phyloP scores from a whole-genome alignment of 2,888 invertebrate species.

The Pollenia amentaria region DNA sequence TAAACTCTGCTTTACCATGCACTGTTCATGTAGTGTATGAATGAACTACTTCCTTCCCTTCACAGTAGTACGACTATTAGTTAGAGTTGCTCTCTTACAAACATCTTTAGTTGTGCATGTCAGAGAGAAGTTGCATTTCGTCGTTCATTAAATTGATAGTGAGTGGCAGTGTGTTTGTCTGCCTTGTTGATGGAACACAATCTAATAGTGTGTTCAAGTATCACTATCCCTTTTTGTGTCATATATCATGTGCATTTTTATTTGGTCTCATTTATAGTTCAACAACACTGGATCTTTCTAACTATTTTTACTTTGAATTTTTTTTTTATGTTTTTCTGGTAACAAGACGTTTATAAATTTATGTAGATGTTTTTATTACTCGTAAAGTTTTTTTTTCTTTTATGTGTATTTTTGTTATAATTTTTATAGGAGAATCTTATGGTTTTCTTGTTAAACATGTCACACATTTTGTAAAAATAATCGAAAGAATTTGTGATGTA shows the following conservation, averaged over 20 bases:
- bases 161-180: not conserved
- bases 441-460: constrained; percentile 44
- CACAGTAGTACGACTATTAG: not conserved
- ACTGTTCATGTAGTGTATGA: not conserved
- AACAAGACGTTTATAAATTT: constrained; percentile 34
- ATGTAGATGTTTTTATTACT: constrained; percentile 14
- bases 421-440: constrained; percentile 17
- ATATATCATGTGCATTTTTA: constrained; percentile 14
- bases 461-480: constrained; percentile 42
- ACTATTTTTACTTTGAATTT: constrained; percentile 7
- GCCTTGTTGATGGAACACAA: not conserved
- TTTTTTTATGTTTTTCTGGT: not conserved
- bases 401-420: constrained; percentile 1
- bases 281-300: constrained; percentile 2
- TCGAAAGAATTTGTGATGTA: not conserved
- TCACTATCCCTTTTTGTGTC: constrained; percentile 24
- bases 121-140: not conserved
- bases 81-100: not conserved
- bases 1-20: no score
- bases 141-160: constrained; percentile 22
- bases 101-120: not conserved
- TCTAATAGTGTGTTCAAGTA: constrained; percentile 8
- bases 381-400: constrained; percentile 37
- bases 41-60: not conserved
- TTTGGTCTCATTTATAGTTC: constrained; percentile 15